Base-by-base conservation (phyloP, 2,113 vertebrate species). In the Oncorhynchus clarkii region DNA sequence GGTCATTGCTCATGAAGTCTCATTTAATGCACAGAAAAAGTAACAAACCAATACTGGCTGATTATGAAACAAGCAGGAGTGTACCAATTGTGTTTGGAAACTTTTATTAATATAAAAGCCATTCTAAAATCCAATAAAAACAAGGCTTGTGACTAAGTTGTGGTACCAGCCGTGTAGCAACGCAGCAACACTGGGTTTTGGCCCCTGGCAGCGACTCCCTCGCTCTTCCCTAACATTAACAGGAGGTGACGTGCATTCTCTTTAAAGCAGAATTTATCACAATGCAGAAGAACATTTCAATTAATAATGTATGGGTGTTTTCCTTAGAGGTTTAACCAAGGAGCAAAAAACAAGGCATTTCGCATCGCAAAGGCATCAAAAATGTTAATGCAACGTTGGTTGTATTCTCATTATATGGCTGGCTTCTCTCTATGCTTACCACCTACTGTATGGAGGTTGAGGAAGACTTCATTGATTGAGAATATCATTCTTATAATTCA, bases 241-340 rank as follows among this genome's bases (percentile, higher is more conserved):
- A 60, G 59, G 48, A 69, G 59, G 51, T 76, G 78, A 57, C 60
- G 26, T 67, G 68, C 62, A 64, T 8, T 69, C 49, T 62, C 51
- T 72, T 54, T 62, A 72, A 80, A 65, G 51, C 13, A 22, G 62
- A 22, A 72, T 67, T 69, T 66, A 48, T 39, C 64, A 60, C 51
- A 66, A 68, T 76, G 64, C 49, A 11, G 6, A 57, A 67, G 66
- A 39, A 45, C 39, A 20, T 59, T 39, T 27, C 66, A 67, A 76
- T 77, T 65, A 77, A 72, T 66, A 51, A 77, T 72, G 65, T 34
- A 72, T 62, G 49, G 60, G 29, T 68, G 54, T 76, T 76, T 64
- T 59, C 26, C 74, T 76, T 34, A 16, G 27, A 72, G 54, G 27
- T 76, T 76, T 68, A 57, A 29, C 14, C 51, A 68, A 22, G 16